Conservation (phyloP, 2,888 invertebrate genomes). For the Ametastegia equiseti region DNA sequence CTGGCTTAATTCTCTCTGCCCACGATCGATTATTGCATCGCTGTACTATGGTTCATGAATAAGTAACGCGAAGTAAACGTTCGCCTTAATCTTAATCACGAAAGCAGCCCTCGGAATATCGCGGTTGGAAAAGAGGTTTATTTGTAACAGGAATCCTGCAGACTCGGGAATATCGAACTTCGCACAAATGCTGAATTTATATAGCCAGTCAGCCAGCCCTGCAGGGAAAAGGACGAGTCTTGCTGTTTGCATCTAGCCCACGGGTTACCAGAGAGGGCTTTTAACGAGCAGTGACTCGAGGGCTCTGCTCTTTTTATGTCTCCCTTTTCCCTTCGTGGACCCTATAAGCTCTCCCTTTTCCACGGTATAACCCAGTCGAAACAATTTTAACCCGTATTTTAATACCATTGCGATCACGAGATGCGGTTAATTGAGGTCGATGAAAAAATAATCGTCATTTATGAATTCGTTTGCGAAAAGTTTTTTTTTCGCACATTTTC, state of each 20-base stretch:
- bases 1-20: not conserved
- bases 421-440: not conserved
- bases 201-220: no score
- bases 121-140: not conserved
- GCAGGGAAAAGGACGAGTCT: not conserved
- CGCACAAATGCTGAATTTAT: not conserved
- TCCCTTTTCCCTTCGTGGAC: not conserved
- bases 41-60: not conserved
- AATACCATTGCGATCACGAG: not conserved
- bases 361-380: not conserved
- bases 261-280: slow-evolving; percentile 1
- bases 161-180: slow-evolving; percentile 8
- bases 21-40: not conserved
- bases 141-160: slow-evolving; percentile 14
- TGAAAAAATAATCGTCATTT: not conserved
- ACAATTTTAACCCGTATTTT: not conserved
- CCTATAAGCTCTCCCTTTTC: not conserved
- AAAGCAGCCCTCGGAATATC: not conserved
- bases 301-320: slow-evolving; percentile 15
- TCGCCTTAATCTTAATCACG: slow-evolving; percentile 2
- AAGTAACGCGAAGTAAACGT: slow-evolving; percentile 20
- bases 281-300: slow-evolving; percentile 22
- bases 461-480: not conserved
- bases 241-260: slow-evolving; percentile 11
- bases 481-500: not conserved